Evolutionary conservation across 1,140 invertebrate species (phyloP).

Genomic region (Drosophila ercepeae): DNA sequence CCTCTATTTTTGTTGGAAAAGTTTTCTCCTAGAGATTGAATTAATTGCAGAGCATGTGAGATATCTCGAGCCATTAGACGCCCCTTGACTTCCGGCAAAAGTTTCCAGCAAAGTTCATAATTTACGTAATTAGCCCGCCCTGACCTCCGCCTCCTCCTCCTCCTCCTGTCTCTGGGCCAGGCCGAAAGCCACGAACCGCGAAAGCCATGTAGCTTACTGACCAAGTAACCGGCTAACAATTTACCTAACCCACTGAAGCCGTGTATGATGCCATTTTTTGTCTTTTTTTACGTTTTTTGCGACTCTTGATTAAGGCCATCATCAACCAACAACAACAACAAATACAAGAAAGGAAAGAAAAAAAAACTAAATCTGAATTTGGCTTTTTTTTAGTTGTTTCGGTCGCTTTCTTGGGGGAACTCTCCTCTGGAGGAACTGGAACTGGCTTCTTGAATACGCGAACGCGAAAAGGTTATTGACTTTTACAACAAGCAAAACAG

Average conservation of each 20-base stretch:
- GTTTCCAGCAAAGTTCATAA: slow-evolving; percentile 13
- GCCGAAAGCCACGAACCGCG: too few relatives aligned
- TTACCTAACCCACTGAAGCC: slow-evolving; percentile 32
- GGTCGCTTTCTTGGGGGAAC: slow-evolving; percentile 39
- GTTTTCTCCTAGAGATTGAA: too few relatives aligned
- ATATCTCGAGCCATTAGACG: not conserved
- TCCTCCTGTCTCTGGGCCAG: slow-evolving; percentile 16
- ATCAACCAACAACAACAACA: not conserved
- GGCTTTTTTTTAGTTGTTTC: slow-evolving; percentile 14
- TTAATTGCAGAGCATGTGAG: too few relatives aligned
- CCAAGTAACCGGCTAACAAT: slow-evolving; percentile 38
- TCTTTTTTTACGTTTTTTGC: slow-evolving; percentile 10
- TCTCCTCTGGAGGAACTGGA: slow-evolving; percentile 47
- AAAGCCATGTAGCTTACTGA: slow-evolving; percentile 37
- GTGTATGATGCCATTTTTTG: slow-evolving; percentile 62
- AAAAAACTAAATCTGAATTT: slow-evolving; percentile 43
- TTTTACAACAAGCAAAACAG: slow-evolving; percentile 80
- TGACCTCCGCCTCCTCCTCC: too few relatives aligned
- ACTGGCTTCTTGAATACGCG: slow-evolving; percentile 75
- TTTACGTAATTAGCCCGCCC: slow-evolving; percentile 35
- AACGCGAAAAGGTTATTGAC: slow-evolving; percentile 77
- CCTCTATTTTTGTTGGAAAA: too few relatives aligned
- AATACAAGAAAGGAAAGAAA: not conserved
- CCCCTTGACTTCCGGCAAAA: slow-evolving; percentile 16
- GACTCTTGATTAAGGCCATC: slow-evolving; percentile 64